phyloP scores from a whole-genome alignment of 2,113 vertebrate genomes.

The Syngnathus floridae region DNA sequence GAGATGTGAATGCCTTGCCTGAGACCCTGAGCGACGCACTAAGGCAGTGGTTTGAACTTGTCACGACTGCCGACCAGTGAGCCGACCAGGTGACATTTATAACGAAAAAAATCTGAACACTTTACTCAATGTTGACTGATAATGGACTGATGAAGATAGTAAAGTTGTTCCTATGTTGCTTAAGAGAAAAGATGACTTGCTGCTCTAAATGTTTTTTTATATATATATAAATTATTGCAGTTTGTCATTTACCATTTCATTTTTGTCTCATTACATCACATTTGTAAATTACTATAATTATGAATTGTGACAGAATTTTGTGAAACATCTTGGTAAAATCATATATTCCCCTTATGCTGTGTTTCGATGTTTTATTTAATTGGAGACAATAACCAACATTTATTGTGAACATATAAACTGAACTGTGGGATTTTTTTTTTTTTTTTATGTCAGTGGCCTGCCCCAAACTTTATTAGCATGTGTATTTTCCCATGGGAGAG shows the following conservation, averaged over 20 bases:
- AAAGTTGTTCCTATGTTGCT: not conserved
- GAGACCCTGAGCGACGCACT: slow-evolving; percentile 94
- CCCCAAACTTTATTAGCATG: not conserved
- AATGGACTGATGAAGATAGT: no score
- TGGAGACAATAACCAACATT: not conserved
- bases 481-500: not conserved
- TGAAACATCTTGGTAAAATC: not conserved
- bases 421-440: not conserved
- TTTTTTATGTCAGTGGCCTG: not conserved
- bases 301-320: not conserved
- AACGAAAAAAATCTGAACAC: slow-evolving; percentile 17
- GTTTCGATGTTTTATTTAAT: not conserved
- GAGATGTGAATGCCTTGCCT: slow-evolving; percentile 86
- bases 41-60: slow-evolving; percentile 96
- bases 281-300: no score
- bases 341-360: not conserved
- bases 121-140: no score
- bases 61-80: slow-evolving; percentile 78
- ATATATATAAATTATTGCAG: not conserved
- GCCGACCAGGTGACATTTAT: not conserved
- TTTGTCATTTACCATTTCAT: not conserved
- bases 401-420: not conserved
- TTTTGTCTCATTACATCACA: not conserved
- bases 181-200: slow-evolving; percentile 8
- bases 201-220: slow-evolving; percentile 23